Conservation (phyloP, 2,797 vertebrate genomes). For the Paedocypris micromegethes region DNA sequence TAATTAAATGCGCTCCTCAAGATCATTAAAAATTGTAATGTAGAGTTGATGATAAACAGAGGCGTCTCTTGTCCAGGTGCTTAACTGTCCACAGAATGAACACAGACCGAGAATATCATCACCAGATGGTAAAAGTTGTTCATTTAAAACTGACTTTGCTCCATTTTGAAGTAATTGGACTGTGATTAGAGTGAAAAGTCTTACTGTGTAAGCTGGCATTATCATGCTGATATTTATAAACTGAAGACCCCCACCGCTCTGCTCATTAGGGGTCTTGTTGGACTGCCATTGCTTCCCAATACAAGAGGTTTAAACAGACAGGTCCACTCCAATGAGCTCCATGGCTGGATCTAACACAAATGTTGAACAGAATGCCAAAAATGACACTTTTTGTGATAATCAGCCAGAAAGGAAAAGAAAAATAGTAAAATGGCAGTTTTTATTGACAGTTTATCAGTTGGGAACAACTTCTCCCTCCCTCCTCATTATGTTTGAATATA, state of each 20-base stretch:
- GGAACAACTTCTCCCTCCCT: no score
- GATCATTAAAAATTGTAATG: constrained; percentile 37
- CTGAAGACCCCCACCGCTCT: constrained; percentile 9
- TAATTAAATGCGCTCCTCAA: no score
- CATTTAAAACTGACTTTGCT: constrained; percentile 22
- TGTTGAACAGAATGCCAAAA: neutral
- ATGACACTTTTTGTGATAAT: no score
- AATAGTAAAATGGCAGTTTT: no score
- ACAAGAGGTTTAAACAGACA: neutral
- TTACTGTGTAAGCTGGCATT: constrained; percentile 21
- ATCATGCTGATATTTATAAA: constrained; percentile 22
- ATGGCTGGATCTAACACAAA: neutral
- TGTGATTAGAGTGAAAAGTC: constrained; percentile 31
- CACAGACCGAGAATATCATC: constrained; percentile 48
- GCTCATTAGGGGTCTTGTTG: constrained; percentile 15
- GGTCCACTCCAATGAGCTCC: neutral
- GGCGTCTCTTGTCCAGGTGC: constrained; percentile 63
- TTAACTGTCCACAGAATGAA: constrained; percentile 65
- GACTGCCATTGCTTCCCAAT: constrained; percentile 3
- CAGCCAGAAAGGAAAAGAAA: no score
- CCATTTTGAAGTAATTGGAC: constrained; percentile 40
- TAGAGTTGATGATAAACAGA: constrained; percentile 38
- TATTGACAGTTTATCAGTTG: no score
- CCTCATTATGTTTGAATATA: no score
- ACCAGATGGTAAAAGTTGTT: constrained; percentile 31